Conservation (phyloP, 2,113 vertebrate genomes). For the mouse (Mus musculus) region GRCm39 chrX:89254501-89255000, state of each 20-base stretch:
- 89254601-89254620: constrained; percentile 60
- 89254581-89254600: constrained; percentile 10
- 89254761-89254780: constrained; percentile 70
- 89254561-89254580: constrained; percentile 18
- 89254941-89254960: too few relatives aligned
- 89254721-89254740: constrained; percentile 73
- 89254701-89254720: constrained; percentile 69
- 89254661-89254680: constrained; percentile 69
- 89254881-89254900: too few relatives aligned
- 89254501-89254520: background rate
- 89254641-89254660: constrained; percentile 69
- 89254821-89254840: background rate
- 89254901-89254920: too few relatives aligned
- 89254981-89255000: too few relatives aligned
- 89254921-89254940: too few relatives aligned
- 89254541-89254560: constrained; percentile 51
- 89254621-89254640: constrained; percentile 44
- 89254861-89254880: too few relatives aligned
- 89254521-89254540: constrained; percentile 25
- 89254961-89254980: too few relatives aligned
- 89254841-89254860: too few relatives aligned
- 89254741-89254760: constrained; percentile 69
- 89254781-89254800: constrained; percentile 57
- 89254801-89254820: constrained; percentile 29
- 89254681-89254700: constrained; percentile 72